Conservation (phyloP, 2,113 vertebrate species). For the Andinoacara biseriatus region DNA sequence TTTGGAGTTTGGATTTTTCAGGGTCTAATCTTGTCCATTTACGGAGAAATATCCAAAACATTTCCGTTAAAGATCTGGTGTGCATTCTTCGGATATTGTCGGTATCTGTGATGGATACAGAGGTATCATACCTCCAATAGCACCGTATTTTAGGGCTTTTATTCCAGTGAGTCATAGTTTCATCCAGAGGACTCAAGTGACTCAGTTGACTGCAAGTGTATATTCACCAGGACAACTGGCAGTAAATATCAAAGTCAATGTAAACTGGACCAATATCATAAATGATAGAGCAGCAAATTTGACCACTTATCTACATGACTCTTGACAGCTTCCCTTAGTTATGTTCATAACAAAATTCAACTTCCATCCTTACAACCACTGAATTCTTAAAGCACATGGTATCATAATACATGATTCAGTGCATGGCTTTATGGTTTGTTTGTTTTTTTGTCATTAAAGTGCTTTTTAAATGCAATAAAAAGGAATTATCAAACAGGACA, state of each 20-base stretch:
- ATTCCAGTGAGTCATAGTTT: too few relatives aligned
- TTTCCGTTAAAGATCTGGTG: too few relatives aligned
- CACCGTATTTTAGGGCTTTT: too few relatives aligned
- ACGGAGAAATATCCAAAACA: too few relatives aligned
- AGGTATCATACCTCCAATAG: too few relatives aligned
- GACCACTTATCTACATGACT: neutral
- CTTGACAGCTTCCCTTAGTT: neutral
- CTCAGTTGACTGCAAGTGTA: neutral
- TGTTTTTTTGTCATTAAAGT: neutral
- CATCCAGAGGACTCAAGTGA: too few relatives aligned
- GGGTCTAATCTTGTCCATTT: too few relatives aligned
- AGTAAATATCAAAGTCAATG: neutral
- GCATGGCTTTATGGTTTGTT: neutral
- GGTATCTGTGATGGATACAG: too few relatives aligned
- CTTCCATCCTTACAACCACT: neutral
- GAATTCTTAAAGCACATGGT: neutral
- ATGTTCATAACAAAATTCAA: neutral
- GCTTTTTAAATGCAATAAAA: neutral
- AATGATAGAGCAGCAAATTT: neutral
- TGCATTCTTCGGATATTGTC: too few relatives aligned
- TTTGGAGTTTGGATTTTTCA: too few relatives aligned
- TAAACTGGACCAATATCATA: neutral
- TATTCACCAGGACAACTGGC: too few relatives aligned
- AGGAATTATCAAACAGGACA: neutral
- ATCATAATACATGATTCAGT: neutral